Base-by-base conservation (phyloP, 23 tunicate genomes). In the Halocynthia roretzi region DNA sequence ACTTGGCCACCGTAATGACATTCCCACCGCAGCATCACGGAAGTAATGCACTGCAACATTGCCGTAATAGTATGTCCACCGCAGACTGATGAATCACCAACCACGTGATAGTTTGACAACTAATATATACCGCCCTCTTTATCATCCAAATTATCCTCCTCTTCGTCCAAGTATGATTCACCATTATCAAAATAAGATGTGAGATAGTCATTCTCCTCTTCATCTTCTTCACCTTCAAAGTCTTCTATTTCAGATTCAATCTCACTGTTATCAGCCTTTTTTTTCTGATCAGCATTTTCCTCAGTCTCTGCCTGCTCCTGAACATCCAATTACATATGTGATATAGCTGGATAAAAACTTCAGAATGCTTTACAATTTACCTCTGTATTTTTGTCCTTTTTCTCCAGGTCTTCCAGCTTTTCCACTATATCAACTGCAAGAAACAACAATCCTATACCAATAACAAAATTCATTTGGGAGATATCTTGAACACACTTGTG, bases 121-220 rank as follows among this genome's bases (percentile, higher is more conserved):
- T 77, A 88, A 56, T 88, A 88, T 51, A 83, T 88, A 67, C 95
- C 95, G 17, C 95, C 95, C 14, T 88, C 95, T 72, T 88, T 88
- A 71, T 88, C 95, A 71, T 88, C 95, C 54, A 88, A 58, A 15
- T 57, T 83, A 79, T 88, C 95, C 49, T 88, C 95, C 52, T 88
- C 95, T 73, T 88, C 95, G 80, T 88, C 95, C 68, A 88, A 64
- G 70, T 78, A 88, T 4, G 87, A 78, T 70, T 88, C 95, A 7
- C 95, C 95, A 67, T 88, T 88, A 74, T 88, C 95, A 79, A 88
- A 88, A 70, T 88, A 83, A 8, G 95, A 82, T 12, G 86, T 79
- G 14, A 83, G 48, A 56, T 88, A 88, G 83, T 88, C 95, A 57
- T 88, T 88, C 48, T 79, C 95, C 58, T 87, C 93, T 55, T 88